Base-by-base conservation (phyloP, 2,888 invertebrate species). In the Cremastinae sp. region DNA sequence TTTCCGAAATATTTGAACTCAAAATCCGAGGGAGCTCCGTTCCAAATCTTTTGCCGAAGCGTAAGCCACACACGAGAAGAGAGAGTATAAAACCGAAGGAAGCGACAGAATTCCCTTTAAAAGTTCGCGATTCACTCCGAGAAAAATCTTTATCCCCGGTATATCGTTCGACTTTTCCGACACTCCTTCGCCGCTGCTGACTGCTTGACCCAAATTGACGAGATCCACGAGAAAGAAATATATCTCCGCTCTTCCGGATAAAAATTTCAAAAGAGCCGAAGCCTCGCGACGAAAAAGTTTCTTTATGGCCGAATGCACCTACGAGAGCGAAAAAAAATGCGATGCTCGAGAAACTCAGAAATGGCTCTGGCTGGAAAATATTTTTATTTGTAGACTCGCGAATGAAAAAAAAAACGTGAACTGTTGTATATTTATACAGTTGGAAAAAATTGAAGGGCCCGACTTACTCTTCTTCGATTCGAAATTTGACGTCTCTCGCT, bases 121-220 rank as follows among this genome's bases (percentile, higher is more conserved):
- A 64, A 54, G 61, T 61, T 61, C 53, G 18, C 47, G 51, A 38
- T 5, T 2, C 28, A 51, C 43, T 58, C 18, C 12, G 41, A 5
- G 36, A 7, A n/a, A n/a, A n/a, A 28, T 28, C 28, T 36, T 74
- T 69, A 69, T 64, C 74, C 22, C 62, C 7, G 58, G n/a, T n/a
- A n/a, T 56, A 43, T 22, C 22, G 49, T 62, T 74, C 43, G 45
- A n/a, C 34, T 38, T 10, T 22, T 8, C 38, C 9, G 38, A 51
- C 38, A 18, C 28, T 65, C 53, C 64, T 47, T 20, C n/a, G n/a
- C n/a, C n/a, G n/a, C n/a, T n/a, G 36, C 22, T 34, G 61, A 71
- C 16, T 75, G 18, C 43, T 65, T 36, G 70, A 41, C 58, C 51
- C 12, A 51, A 9, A 28, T 36, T 12, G 34, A 43, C 16, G 36